A percentile compares a stretch with the other conserved stretches of the same genome.
phyloP scores from a whole-genome alignment of 2,113 vertebrate species.

The Podiceps cristatus region DNA sequence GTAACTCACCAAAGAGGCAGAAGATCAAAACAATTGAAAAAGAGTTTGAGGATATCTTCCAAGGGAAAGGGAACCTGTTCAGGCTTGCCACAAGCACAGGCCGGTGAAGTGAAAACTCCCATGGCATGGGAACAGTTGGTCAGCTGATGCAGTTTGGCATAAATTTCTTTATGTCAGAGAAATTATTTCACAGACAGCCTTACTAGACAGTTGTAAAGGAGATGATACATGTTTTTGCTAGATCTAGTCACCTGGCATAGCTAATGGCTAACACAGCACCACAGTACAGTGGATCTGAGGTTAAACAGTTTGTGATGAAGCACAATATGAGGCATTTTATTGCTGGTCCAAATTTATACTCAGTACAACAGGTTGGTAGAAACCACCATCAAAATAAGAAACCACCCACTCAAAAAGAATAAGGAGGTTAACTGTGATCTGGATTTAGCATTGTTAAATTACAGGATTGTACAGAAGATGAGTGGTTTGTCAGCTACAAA shows the following conservation, averaged over 20 bases:
- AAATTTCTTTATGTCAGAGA: neutral
- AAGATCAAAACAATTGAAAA: conserved; percentile 59
- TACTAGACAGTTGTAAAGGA: neutral
- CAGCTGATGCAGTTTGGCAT: neutral
- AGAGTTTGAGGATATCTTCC: conserved; percentile 11
- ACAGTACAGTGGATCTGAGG: neutral
- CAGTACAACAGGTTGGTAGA: neutral
- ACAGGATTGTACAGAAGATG: neutral
- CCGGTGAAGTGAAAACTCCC: conserved; percentile 3
- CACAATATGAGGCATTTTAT: neutral
- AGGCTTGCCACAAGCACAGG: conserved; percentile 25
- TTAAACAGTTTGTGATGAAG: neutral
- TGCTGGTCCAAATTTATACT: neutral
- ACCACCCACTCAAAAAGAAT: neutral
- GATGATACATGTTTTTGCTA: neutral
- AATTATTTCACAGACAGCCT: neutral
- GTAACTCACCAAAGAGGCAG: conserved; percentile 13
- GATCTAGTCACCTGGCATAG: neutral
- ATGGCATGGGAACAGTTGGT: neutral
- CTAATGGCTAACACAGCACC: neutral
- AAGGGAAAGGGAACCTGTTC: conserved; percentile 24
- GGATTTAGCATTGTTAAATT: neutral
- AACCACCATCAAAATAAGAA: neutral
- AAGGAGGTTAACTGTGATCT: neutral
- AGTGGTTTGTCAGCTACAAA: neutral